These are phyloP conservation scores for Meriones unguiculatus DNA, from an alignment of 2,113 vertebrate species.

Conservation along the genomic window DNA sequence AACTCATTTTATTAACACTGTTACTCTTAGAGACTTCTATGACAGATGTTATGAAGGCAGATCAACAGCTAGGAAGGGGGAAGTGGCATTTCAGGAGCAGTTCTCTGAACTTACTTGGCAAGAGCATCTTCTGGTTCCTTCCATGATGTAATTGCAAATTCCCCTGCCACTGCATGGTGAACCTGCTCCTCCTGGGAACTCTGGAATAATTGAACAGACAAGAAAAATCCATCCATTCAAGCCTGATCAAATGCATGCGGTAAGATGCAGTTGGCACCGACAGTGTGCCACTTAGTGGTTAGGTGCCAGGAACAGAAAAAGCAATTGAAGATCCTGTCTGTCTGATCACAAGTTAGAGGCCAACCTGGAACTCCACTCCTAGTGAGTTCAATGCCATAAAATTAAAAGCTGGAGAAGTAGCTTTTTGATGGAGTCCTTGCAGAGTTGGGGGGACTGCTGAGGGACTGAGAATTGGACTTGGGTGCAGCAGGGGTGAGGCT, in stretches of 20 bases:
- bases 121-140: constrained; percentile 91
- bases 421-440: no score
- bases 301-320: neutral
- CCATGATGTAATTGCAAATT: constrained; percentile 90
- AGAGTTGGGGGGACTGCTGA: no score
- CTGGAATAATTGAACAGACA: constrained; percentile 81
- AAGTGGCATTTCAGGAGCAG: neutral
- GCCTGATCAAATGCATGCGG: neutral
- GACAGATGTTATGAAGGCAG: no score
- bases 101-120: constrained; percentile 88
- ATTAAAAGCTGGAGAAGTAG: no score
- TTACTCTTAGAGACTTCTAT: neutral
- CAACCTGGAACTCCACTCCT: no score
- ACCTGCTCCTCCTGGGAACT: constrained; percentile 90
- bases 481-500: no score
- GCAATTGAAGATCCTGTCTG: no score
- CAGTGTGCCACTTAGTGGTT: neutral
- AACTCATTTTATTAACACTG: neutral
- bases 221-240: neutral
- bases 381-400: no score
- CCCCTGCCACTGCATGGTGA: constrained; percentile 90
- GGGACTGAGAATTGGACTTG: no score
- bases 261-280: neutral
- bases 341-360: no score
- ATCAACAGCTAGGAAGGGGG: neutral